Evolutionary conservation across 2,888 invertebrate species (phyloP).

Genomic region (Drosophila heteroneura): DNA sequence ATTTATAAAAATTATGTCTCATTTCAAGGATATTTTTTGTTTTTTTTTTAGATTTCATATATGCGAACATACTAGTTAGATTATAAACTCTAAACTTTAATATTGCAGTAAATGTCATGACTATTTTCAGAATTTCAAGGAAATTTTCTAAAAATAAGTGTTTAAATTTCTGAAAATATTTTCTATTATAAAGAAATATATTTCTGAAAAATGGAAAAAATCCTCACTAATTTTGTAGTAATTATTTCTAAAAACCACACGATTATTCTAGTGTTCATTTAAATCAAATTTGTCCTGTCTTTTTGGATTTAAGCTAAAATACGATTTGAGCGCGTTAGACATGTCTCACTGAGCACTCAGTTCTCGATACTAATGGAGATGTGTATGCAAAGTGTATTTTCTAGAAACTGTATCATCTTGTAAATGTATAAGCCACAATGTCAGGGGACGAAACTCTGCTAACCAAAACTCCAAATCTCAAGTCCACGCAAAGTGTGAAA

Average conservation of each 20-base stretch:
- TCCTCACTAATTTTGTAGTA: not conserved
- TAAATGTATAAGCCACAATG: slow-evolving; percentile 66
- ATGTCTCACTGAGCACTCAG: not conserved
- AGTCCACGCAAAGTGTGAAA: slow-evolving; percentile 56
- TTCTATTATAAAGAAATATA: not conserved
- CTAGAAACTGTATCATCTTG: slow-evolving; percentile 34
- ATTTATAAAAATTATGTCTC: not conserved
- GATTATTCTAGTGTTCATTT: not conserved
- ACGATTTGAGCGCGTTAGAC: slow-evolving; percentile 15
- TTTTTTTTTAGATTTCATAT: not conserved
- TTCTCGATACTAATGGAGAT: slow-evolving; percentile 11
- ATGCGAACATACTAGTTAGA: not conserved
- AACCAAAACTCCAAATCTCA: slow-evolving; percentile 35
- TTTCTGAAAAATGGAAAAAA: not conserved
- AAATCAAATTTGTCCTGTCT: not conserved
- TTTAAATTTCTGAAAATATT: not conserved
- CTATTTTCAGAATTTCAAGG: not conserved
- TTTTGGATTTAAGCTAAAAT: slow-evolving; percentile 9
- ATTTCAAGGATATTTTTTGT: not conserved
- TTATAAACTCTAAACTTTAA: not conserved
- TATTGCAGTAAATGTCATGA: not conserved
- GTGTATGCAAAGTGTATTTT: not conserved
- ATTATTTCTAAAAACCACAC: not conserved
- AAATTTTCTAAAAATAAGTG: not conserved
- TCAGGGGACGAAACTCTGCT: slow-evolving; percentile 48